These are phyloP conservation scores for Acrocephalus arundinaceus DNA, from an alignment of 2,113 vertebrate species.

Conservation along the genomic window DNA sequence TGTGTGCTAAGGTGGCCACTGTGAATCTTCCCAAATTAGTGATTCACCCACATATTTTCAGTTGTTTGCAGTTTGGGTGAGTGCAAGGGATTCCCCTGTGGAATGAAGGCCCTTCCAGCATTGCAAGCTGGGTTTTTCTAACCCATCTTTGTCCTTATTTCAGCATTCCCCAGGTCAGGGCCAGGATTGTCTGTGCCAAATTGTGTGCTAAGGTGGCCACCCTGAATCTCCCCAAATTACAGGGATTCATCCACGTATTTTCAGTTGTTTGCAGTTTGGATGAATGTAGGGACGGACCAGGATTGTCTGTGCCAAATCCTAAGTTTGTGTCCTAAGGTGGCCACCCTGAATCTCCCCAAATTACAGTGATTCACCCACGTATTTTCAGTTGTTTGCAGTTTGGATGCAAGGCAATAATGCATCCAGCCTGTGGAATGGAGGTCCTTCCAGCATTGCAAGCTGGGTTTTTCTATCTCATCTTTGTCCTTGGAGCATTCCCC, in stretches of 20 bases:
- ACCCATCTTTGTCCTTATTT: rapidly evolving
- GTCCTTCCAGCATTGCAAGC: background rate
- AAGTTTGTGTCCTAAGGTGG: no score
- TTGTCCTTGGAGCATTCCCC: background rate
- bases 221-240: no score
- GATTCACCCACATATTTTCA: no score
- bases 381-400: no score
- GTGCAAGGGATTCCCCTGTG: background rate
- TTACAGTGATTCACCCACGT: no score
- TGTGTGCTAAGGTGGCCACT: no score
- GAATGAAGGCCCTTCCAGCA: background rate
- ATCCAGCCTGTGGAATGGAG: rapidly evolving
- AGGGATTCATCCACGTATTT: no score
- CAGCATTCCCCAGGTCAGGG: background rate
- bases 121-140: background rate
- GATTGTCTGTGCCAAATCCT: background rate
- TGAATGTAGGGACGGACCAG: background rate
- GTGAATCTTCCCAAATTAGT: no score
- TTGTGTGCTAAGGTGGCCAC: no score
- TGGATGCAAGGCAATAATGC: no score
- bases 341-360: background rate
- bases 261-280: no score
- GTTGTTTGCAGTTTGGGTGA: background rate
- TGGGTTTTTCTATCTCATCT: background rate
- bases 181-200: background rate